Percentiles rank a stretch among this genome's conserved stretches.
Conservation (phyloP, 2,888 invertebrate species). For the Thelaira solivaga region DNA sequence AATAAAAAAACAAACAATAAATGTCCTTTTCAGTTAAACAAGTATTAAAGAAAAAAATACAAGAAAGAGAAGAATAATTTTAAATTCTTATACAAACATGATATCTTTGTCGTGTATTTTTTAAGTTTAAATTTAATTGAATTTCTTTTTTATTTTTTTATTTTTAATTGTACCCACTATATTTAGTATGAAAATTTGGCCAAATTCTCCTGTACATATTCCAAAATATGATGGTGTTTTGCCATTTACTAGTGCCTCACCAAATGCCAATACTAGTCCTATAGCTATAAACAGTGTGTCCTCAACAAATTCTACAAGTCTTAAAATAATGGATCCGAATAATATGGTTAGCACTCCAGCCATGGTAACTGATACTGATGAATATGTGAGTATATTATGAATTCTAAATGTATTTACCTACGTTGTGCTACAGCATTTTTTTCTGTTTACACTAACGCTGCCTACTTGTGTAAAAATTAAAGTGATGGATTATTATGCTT, state of each 20-base stretch:
- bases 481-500: too few species aligned
- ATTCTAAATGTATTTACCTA: not conserved
- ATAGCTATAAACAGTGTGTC: constrained; percentile 77
- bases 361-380: constrained; percentile 68
- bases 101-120: not conserved
- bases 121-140: not conserved
- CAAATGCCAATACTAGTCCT: constrained; percentile 73
- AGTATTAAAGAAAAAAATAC: not conserved
- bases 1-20: not conserved
- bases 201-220: constrained; percentile 77
- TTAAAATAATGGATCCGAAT: constrained; percentile 75
- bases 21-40: not conserved
- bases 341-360: constrained; percentile 72
- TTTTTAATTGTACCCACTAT: constrained; percentile 26
- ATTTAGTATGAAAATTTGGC: constrained; percentile 76
- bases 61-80: too few species aligned
- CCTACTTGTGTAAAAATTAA: too few species aligned
- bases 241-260: constrained; percentile 72
- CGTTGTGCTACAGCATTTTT: constrained; percentile 24
- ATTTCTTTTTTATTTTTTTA: not conserved
- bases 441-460: too few species aligned
- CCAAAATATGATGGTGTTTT: constrained; percentile 77
- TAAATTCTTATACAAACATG: not conserved
- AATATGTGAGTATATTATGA: constrained; percentile 73
- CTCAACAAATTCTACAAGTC: constrained; percentile 76